Percentiles rank a stretch among this genome's conserved stretches.
phyloP scores from a whole-genome alignment of 2,113 vertebrate genomes.

The Mastomys coucha region DNA sequence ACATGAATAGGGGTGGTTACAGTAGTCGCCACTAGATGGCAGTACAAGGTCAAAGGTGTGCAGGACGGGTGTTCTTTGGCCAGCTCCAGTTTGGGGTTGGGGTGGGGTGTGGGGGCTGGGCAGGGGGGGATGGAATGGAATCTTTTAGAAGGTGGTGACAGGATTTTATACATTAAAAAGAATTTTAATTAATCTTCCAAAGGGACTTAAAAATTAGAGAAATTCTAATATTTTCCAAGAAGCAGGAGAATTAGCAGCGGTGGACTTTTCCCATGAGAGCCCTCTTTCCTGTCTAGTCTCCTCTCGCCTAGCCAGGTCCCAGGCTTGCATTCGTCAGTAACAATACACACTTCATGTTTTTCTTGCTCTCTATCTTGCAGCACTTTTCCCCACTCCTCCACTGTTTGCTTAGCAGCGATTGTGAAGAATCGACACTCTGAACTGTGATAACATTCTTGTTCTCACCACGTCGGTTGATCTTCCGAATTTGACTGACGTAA shows the following conservation, averaged over 20 bases:
- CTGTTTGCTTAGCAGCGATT: not conserved
- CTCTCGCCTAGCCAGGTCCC: not conserved
- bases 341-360: not conserved
- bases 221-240: not conserved
- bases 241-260: not conserved
- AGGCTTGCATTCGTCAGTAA: not conserved
- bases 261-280: not conserved
- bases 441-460: not conserved
- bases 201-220: not conserved
- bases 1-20: too few relatives aligned
- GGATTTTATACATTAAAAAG: not conserved
- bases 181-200: not conserved
- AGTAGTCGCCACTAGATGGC: not conserved
- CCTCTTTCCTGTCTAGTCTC: not conserved
- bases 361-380: not conserved
- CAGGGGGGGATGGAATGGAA: not conserved
- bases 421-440: not conserved
- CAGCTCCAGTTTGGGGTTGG: not conserved
- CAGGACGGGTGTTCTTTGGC: not conserved
- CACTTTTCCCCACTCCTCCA: not conserved
- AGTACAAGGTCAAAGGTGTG: not conserved
- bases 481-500: not conserved
- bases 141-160: not conserved
- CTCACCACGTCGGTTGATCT: not conserved
- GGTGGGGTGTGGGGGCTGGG: accelerated